phyloP scores from a whole-genome alignment of 92 coral and sea anemone genomes.

The Bergia sp. region DNA sequence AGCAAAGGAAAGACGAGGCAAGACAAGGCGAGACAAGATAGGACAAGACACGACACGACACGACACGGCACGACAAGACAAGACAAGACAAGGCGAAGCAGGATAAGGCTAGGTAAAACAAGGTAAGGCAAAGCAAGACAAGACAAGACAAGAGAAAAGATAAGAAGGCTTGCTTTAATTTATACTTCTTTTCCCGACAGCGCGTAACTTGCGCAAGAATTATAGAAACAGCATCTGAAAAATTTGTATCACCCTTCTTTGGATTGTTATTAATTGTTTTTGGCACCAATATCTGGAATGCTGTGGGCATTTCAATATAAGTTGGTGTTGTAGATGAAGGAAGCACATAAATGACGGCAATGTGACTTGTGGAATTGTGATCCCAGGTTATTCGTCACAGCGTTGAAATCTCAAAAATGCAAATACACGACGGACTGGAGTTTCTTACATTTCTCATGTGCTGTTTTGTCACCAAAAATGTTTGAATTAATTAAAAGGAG shows the following conservation, averaged over 20 bases:
- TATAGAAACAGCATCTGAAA: neutral
- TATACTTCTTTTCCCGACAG: too few species aligned
- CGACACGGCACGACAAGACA: too few species aligned
- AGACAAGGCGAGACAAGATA: too few species aligned
- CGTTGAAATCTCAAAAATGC: neutral
- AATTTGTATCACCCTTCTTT: neutral
- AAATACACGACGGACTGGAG: neutral
- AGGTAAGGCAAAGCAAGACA: too few species aligned
- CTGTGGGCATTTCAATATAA: neutral
- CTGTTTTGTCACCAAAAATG: neutral
- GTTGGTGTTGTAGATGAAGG: neutral
- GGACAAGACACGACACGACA: too few species aligned
- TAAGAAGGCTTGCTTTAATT: too few species aligned
- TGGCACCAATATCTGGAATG: neutral
- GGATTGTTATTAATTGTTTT: neutral
- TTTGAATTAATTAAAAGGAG: neutral
- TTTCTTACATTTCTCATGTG: neutral
- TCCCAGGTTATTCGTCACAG: neutral
- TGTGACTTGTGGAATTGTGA: neutral
- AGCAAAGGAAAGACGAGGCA: too few species aligned
- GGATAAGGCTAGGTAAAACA: too few species aligned
- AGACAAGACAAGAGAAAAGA: too few species aligned
- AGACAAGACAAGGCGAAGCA: too few species aligned
- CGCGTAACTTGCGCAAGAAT: too few species aligned
- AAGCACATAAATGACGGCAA: neutral